A percentile compares a stretch with the other conserved stretches of the same genome.
Conservation (phyloP, 2,888 invertebrate genomes). For the Carcina quercana region DNA sequence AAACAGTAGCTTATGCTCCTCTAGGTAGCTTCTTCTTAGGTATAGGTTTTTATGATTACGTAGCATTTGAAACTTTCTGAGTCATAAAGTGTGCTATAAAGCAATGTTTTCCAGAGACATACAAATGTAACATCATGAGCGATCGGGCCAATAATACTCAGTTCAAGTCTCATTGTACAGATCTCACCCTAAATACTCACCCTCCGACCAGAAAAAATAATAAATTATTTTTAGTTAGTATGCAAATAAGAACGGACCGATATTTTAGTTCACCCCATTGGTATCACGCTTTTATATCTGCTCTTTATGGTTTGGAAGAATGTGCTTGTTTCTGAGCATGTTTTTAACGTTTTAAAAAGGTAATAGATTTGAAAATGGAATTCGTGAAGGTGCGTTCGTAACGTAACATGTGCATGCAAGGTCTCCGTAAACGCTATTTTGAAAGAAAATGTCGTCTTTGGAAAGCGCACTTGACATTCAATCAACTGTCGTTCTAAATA, state of each 20-base stretch:
- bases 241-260: constrained; percentile 69
- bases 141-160: constrained; percentile 68
- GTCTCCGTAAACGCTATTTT: too few relatives aligned
- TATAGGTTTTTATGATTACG: too few relatives aligned
- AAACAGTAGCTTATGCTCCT: too few relatives aligned
- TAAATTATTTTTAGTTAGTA: constrained; percentile 76
- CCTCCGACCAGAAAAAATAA: constrained; percentile 72
- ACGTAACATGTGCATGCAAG: too few relatives aligned
- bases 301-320: constrained; percentile 55
- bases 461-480: too few relatives aligned
- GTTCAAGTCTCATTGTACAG: constrained; percentile 65
- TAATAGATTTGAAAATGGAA: not conserved
- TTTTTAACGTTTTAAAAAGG: constrained; percentile 3
- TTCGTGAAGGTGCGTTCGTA: not conserved
- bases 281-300: constrained; percentile 50
- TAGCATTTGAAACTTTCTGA: too few relatives aligned
- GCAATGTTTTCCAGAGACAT: constrained; percentile 35
- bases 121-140: constrained; percentile 44
- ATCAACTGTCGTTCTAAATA: constrained; percentile 14
- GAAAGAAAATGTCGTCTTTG: too few relatives aligned
- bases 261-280: constrained; percentile 71
- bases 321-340: constrained; percentile 14
- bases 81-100: too few relatives aligned
- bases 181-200: constrained; percentile 56
- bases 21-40: too few relatives aligned